Evolutionary conservation across 2,888 invertebrate genomes (phyloP).

Genomic region (Apamea crenata): DNA sequence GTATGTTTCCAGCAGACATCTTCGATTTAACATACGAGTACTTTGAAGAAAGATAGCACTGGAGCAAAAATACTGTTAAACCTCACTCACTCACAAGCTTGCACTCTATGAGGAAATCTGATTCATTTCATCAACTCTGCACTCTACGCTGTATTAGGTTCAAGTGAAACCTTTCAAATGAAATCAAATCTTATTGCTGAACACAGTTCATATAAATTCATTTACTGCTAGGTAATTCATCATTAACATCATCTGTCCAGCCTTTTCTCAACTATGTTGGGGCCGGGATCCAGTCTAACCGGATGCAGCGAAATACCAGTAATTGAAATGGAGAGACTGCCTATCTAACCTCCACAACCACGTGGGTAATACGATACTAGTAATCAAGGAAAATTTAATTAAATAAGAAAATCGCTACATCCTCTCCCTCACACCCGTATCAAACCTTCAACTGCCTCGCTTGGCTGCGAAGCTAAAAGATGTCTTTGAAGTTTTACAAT

Average conservation of each 20-base stretch:
- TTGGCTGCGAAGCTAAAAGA: slow-evolving; percentile 63
- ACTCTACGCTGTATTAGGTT: background rate
- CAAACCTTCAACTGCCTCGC: slow-evolving; percentile 62
- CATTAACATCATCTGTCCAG: too few relatives aligned
- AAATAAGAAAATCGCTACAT: slow-evolving; percentile 10
- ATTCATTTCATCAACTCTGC: background rate
- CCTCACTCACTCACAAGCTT: background rate
- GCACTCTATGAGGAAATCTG: background rate
- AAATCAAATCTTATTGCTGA: too few relatives aligned
- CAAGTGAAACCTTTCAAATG: background rate
- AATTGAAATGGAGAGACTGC: too few relatives aligned
- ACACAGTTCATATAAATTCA: too few relatives aligned
- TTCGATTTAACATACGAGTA: background rate
- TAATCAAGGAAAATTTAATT: background rate
- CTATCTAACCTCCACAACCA: too few relatives aligned
- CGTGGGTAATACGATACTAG: too few relatives aligned
- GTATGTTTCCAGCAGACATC: background rate
- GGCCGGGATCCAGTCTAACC: too few relatives aligned
- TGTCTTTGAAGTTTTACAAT: slow-evolving; percentile 72
- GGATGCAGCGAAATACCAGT: too few relatives aligned
- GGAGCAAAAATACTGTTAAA: background rate
- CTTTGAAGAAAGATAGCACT: background rate
- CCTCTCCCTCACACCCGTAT: slow-evolving; percentile 35
- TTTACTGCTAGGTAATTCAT: too few relatives aligned
- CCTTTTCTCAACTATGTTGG: too few relatives aligned